These are phyloP conservation scores for Gadus macrocephalus DNA, from an alignment of 2,113 vertebrate genomes.

Conservation along the genomic window DNA sequence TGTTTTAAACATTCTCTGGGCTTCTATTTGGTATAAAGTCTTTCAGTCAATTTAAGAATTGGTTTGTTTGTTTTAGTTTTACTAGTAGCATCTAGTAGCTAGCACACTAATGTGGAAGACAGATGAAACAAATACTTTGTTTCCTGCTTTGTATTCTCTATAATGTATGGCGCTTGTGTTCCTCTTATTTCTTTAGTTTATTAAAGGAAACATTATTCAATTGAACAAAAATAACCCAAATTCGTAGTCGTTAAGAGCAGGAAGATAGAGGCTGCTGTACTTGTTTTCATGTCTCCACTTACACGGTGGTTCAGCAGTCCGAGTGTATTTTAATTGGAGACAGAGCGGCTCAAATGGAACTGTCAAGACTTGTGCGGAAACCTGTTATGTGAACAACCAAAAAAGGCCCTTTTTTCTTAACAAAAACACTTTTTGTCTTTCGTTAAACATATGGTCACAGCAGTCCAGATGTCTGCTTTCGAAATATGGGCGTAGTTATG, in stretches of 20 bases:
- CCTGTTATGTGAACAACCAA: slow-evolving; percentile 38
- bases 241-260: too few relatives aligned
- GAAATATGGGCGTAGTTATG: slow-evolving; percentile 29
- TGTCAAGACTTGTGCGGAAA: slow-evolving; percentile 66
- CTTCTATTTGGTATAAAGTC: too few relatives aligned
- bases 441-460: slow-evolving; percentile 15
- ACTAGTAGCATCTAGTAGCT: too few relatives aligned
- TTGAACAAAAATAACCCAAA: too few relatives aligned
- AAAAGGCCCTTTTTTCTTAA: slow-evolving; percentile 33
- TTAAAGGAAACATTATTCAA: too few relatives aligned
- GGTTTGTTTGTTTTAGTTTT: too few relatives aligned
- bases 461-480: slow-evolving; percentile 19
- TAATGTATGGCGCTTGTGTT: slow-evolving; percentile 23
- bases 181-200: background rate
- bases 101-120: too few relatives aligned
- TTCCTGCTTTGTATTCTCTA: too few relatives aligned
- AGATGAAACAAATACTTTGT: too few relatives aligned
- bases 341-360: slow-evolving; percentile 34
- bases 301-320: slow-evolving; percentile 16
- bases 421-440: slow-evolving; percentile 48
- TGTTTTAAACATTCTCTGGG: too few relatives aligned
- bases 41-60: too few relatives aligned
- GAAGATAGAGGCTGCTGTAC: slow-evolving; percentile 4
- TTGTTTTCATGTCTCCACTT: slow-evolving; percentile 25
- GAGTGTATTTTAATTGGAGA: slow-evolving; percentile 35